Base-by-base conservation (phyloP, 2,797 vertebrate species). In the Allobates femoralis region DNA sequence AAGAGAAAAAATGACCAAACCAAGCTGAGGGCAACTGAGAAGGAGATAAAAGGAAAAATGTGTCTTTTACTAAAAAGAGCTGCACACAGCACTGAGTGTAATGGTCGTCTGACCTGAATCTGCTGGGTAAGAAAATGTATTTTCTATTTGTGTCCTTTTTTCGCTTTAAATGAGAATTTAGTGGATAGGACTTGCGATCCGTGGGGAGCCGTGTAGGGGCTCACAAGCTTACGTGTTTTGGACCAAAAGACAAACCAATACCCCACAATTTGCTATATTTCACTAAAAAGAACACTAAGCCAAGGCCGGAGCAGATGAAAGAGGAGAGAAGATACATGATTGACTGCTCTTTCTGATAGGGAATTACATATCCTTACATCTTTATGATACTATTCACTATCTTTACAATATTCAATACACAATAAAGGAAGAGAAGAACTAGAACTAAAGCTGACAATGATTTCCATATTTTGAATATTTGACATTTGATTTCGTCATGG, bases 31-130 rank as follows among this genome's bases (percentile, higher is more conserved):
- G 60, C 79, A 62, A 66, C 19, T 21, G 60, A 81, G 26, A 81
- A 19, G 26, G 58, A 66, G 79, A 81, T 81, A 66, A 81, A 81
- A 81, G 79, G 60, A 46, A 81, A 81, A 28, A 30, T n/a, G n/a
- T 46, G 26, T 64, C 21, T 50, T 66, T 80, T 60, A 50, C 60
- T 46, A 66, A 66, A 62, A 66, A 51, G 58, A 79, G 64, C 34
- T 46, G 56, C n/a, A n/a, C n/a, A n/a, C n/a, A n/a, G n/a, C n/a
- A n/a, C n/a, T n/a, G n/a, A n/a, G n/a, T n/a, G n/a, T n/a, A n/a
- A n/a, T n/a, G n/a, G n/a, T n/a, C n/a, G n/a, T n/a, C n/a, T n/a
- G n/a, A n/a, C n/a, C n/a, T n/a, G n/a, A n/a, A n/a, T n/a, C n/a
- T n/a, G n/a, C n/a, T n/a, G n/a, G n/a, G n/a, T n/a, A n/a, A n/a